Percentiles rank a stretch among this genome's conserved stretches.
phyloP scores from a whole-genome alignment of 2,113 vertebrate species.

The Uria lomvia region DNA sequence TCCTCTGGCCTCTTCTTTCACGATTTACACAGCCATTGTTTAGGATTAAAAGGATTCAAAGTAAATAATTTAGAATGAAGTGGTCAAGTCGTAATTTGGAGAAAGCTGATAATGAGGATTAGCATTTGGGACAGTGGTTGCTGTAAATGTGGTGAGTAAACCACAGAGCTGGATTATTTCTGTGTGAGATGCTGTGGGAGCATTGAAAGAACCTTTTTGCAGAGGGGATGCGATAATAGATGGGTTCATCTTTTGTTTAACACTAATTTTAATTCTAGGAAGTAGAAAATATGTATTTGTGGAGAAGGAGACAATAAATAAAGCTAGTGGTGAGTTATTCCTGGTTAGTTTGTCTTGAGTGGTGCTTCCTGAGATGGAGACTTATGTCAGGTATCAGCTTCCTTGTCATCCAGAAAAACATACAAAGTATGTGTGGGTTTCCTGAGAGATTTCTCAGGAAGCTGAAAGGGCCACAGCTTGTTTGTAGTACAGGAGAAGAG shows the following conservation, averaged over 20 bases:
- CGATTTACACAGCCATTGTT: not conserved
- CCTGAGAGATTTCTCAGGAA: not conserved
- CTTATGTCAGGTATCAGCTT: not conserved
- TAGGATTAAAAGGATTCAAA: not conserved
- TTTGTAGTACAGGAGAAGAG: not conserved
- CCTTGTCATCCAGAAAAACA: not conserved
- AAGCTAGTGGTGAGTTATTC: not conserved
- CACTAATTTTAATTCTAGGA: not conserved
- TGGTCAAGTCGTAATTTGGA: not conserved
- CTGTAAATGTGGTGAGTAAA: not conserved
- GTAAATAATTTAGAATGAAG: not conserved
- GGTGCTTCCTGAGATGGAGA: not conserved
- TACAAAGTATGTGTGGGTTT: not conserved
- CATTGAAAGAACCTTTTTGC: not conserved
- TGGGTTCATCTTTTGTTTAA: not conserved
- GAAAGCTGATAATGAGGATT: not conserved
- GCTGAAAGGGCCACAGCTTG: not conserved
- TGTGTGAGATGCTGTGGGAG: not conserved
- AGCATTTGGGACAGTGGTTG: not conserved
- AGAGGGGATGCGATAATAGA: not conserved
- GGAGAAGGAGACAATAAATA: not conserved
- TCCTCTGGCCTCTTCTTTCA: not conserved
- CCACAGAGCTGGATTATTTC: not conserved
- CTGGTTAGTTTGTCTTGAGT: not conserved
- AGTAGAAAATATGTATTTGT: not conserved